Conservation (phyloP, 2,797 vertebrate genomes). For the Sebastes minor region DNA sequence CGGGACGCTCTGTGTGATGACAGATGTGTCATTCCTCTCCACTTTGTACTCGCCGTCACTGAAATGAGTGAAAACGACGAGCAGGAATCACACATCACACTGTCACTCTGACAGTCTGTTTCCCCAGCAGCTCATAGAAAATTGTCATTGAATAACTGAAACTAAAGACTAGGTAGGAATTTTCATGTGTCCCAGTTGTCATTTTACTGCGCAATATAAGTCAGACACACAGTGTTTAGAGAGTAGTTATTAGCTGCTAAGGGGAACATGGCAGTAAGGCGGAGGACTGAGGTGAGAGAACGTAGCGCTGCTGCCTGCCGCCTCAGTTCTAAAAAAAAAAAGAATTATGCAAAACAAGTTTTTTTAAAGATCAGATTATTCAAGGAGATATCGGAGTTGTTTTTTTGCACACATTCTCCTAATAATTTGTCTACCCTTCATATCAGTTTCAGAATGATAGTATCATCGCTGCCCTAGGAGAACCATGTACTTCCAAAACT, state of each 20-base stretch:
- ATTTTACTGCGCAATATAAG: conserved; percentile 16
- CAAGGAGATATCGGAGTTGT: not conserved
- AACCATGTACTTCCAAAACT: not conserved
- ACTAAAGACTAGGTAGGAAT: not conserved
- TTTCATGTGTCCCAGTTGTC: conserved; percentile 38
- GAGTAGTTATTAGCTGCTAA: conserved; percentile 8
- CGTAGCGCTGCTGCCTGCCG: not conserved
- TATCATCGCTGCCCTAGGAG: not conserved
- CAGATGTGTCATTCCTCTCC: conserved; percentile 2
- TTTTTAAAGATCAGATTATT: not conserved
- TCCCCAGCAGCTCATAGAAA: not conserved
- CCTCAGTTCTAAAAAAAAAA: not conserved
- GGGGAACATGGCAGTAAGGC: not conserved
- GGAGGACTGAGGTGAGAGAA: not conserved
- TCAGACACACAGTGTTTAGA: conserved; percentile 40
- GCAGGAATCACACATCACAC: not conserved
- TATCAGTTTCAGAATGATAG: not conserved
- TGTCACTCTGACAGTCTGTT: not conserved
- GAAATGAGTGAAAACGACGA: conserved; percentile 9
- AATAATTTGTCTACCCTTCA: not conserved
- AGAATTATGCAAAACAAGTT: not conserved
- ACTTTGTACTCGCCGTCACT: not conserved
- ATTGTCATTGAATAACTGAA: not conserved
- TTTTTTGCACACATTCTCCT: not conserved
- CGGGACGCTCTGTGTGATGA: not conserved